phyloP scores from a whole-genome alignment of 2,113 vertebrate genomes.

The Anolis carolinensis region DNA sequence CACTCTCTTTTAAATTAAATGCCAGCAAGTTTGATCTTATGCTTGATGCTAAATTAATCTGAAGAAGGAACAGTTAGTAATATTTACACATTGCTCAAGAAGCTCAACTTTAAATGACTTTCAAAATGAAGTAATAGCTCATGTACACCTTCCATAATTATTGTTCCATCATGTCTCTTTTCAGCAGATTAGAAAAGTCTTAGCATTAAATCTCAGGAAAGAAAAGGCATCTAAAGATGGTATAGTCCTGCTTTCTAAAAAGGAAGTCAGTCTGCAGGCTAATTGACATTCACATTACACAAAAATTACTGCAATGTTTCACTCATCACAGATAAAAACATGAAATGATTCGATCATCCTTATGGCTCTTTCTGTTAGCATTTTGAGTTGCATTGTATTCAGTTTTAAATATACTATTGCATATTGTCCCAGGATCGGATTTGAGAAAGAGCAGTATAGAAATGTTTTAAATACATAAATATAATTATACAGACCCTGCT shows the following conservation, averaged over 20 bases:
- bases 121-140: conserved; percentile 7
- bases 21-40: conserved; percentile 34
- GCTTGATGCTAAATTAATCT: conserved; percentile 45
- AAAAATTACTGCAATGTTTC: background rate
- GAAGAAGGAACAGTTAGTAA: background rate
- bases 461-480: too few species aligned
- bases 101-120: conserved; percentile 42
- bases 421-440: too few species aligned
- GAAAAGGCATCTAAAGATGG: background rate
- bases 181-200: background rate
- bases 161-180: background rate
- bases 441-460: too few species aligned
- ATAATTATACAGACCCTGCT: too few species aligned
- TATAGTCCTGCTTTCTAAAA: background rate
- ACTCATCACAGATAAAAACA: too few species aligned
- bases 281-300: background rate
- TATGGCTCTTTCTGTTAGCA: too few species aligned
- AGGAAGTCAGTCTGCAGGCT: background rate
- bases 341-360: too few species aligned
- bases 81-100: background rate
- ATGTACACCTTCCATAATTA: background rate
- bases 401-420: too few species aligned
- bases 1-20: conserved; percentile 51
- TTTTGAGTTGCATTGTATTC: too few species aligned
- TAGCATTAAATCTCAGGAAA: background rate